phyloP scores from a whole-genome alignment of 37 sponge, comb jelly and placozoan species.

The Mnemiopsis leidyi region DNA sequence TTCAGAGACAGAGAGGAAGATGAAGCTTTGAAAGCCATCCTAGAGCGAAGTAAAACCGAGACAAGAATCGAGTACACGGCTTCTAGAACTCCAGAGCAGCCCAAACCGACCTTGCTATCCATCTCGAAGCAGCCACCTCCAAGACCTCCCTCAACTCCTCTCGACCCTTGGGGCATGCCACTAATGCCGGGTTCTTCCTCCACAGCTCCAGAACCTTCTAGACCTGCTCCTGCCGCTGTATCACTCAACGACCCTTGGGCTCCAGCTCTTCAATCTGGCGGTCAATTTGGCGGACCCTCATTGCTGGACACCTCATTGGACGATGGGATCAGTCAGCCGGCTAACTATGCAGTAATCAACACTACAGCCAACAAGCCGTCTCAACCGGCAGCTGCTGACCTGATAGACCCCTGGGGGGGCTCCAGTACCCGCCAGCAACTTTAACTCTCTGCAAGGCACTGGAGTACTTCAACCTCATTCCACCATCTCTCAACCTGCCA shows the following conservation, averaged over 20 bases:
- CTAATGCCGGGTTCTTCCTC: not conserved
- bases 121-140: not conserved
- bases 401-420: conserved; percentile 46
- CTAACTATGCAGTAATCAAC: conserved; percentile 10
- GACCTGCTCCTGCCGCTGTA: not conserved
- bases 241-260: conserved; percentile 29
- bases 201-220: not conserved
- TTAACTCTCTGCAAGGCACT: not conserved
- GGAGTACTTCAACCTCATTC: not conserved
- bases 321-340: not conserved
- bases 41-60: conserved; percentile 79
- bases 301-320: not conserved
- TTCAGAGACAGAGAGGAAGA: conserved; percentile 74
- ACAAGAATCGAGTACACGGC: conserved; percentile 2
- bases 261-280: not conserved
- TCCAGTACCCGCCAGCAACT: not conserved
- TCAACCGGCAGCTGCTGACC: not conserved
- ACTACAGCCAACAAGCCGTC: not conserved
- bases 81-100: not conserved
- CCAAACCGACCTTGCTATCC: conserved; percentile 4
- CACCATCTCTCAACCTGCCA: not conserved
- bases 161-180: conserved; percentile 67
- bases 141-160: conserved; percentile 19
- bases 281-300: not conserved
- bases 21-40: conserved; percentile 72